These are phyloP conservation scores for Antrozous pallidus DNA, from an alignment of 2,797 vertebrate species.

Conservation along the genomic window DNA sequence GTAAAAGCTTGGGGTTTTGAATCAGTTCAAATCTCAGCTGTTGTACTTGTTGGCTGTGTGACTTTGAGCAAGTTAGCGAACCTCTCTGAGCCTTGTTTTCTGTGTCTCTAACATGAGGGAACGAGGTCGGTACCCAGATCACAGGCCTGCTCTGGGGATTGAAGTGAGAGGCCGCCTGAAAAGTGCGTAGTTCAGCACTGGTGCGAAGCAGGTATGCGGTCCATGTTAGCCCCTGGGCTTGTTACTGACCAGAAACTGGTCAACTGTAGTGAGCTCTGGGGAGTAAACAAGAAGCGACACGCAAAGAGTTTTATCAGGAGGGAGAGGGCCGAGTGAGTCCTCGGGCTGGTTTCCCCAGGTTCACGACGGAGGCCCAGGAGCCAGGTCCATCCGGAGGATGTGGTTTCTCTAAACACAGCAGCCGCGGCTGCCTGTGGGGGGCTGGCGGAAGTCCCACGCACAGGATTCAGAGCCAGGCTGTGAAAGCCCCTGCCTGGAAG, in stretches of 20 bases:
- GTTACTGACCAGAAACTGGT: not conserved
- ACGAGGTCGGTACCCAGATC: not conserved
- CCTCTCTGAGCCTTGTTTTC: not conserved
- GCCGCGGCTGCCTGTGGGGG: not conserved
- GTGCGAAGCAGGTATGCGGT: not conserved
- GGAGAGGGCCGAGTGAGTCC: not conserved
- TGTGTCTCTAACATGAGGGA: not conserved
- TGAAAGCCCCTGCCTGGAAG: not conserved
- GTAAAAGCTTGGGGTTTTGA: not conserved
- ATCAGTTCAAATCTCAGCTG: not conserved
- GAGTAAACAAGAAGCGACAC: not conserved
- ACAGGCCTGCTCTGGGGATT: not conserved
- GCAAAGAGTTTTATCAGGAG: not conserved
- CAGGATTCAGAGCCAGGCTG: not conserved
- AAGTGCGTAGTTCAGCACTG: not conserved
- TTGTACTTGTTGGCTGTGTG: not conserved
- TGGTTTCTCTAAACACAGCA: not conserved
- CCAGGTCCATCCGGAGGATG: not conserved
- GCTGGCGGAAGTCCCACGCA: not conserved
- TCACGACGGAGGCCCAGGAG: accelerated
- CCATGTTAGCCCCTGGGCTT: accelerated
- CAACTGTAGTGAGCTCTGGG: not conserved
- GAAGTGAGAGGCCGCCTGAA: not conserved
- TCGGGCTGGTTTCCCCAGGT: not conserved
- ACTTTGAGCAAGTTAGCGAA: not conserved